phyloP scores from a whole-genome alignment of 2,797 vertebrate species.

The Mormyrops attenuatus region DNA sequence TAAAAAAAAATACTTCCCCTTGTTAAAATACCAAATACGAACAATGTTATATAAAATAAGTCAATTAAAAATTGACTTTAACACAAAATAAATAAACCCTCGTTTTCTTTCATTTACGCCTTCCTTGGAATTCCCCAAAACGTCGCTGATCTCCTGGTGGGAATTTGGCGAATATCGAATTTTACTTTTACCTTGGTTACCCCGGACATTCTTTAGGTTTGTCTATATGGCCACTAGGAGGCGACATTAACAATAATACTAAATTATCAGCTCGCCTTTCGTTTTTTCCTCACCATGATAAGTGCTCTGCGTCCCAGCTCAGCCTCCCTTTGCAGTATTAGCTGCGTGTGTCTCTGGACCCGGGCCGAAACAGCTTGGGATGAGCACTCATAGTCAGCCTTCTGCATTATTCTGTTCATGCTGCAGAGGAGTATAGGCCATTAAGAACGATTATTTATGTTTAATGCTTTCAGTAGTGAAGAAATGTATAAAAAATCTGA shows the following conservation, averaged over 20 bases:
- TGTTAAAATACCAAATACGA: constrained; percentile 20
- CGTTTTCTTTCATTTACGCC: not conserved
- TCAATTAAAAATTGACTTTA: not conserved
- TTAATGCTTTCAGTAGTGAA: not conserved
- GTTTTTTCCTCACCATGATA: constrained; percentile 43
- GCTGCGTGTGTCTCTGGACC: constrained; percentile 24
- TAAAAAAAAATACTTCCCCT: constrained; percentile 34
- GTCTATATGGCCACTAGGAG: not conserved
- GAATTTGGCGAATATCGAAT: not conserved
- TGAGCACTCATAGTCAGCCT: constrained; percentile 41
- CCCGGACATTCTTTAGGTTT: not conserved
- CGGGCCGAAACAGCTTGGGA: constrained; percentile 33
- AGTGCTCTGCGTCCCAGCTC: constrained; percentile 42
- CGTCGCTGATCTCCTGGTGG: not conserved
- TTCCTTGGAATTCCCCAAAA: not conserved
- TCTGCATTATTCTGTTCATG: constrained; percentile 26
- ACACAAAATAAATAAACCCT: not conserved
- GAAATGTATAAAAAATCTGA: not conserved
- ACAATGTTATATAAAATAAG: not conserved
- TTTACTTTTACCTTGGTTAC: not conserved
- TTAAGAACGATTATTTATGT: not conserved
- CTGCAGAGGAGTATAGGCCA: constrained; percentile 26
- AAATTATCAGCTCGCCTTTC: not conserved
- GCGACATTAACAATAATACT: not conserved
- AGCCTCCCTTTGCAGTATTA: constrained; percentile 35